Evolutionary conservation across 2,888 invertebrate genomes (phyloP).

Genomic region (Cremastobaeus sp.): DNA sequence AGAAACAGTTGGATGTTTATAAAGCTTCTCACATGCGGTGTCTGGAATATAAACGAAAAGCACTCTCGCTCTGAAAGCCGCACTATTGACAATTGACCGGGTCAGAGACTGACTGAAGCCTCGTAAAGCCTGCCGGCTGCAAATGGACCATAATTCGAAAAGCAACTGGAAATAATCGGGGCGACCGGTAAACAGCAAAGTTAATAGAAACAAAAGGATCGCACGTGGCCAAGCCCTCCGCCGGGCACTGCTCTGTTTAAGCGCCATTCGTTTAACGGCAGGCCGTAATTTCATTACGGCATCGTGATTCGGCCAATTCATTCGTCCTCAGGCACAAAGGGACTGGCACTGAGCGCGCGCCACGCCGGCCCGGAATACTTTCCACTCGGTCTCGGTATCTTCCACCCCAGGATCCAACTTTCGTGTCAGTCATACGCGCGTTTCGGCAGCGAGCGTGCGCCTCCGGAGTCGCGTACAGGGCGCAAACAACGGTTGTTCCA

Average conservation of each 20-base stretch:
- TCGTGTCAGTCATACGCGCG: constrained; percentile 55
- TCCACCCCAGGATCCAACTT: constrained; percentile 48
- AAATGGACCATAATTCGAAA: constrained; percentile 16
- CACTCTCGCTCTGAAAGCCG: too few relatives aligned
- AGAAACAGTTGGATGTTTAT: too few relatives aligned
- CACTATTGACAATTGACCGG: too few relatives aligned
- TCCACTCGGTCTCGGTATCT: constrained; percentile 48
- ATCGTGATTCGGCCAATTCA: constrained; percentile 56
- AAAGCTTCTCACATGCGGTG: too few relatives aligned
- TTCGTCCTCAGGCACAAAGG: constrained; percentile 38
- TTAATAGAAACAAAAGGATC: constrained; percentile 36
- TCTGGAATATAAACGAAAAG: too few relatives aligned
- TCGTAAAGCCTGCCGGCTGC: too few relatives aligned
- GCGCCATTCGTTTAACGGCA: constrained; percentile 36
- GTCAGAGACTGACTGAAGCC: too few relatives aligned
- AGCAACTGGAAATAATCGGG: constrained; percentile 28
- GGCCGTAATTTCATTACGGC: constrained; percentile 50
- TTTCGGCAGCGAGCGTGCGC: constrained; percentile 39
- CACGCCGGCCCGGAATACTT: constrained; percentile 25
- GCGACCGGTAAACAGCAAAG: constrained; percentile 23
- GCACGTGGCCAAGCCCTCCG: constrained; percentile 26
- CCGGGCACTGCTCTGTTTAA: constrained; percentile 36
- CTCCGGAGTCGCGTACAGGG: neutral
- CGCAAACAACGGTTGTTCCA: neutral
- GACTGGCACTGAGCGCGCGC: constrained; percentile 27